Percentiles rank a stretch among this genome's conserved stretches.
phyloP scores from a whole-genome alignment of 1,140 invertebrate genomes.

The Drosophila miranda region DNA sequence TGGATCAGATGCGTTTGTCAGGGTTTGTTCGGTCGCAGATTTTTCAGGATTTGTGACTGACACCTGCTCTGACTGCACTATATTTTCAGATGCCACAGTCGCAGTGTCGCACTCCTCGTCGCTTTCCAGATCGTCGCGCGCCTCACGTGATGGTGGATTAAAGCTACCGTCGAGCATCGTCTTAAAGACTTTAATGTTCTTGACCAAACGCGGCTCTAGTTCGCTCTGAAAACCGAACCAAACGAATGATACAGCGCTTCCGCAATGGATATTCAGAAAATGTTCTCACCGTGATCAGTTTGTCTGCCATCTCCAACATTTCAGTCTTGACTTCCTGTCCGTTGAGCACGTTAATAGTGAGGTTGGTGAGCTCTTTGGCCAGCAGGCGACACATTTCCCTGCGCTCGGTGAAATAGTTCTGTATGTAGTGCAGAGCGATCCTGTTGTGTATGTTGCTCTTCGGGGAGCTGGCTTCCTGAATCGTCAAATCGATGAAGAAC shows the following conservation, averaged over 20 bases:
- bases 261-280: fast-evolving
- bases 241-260: neutral
- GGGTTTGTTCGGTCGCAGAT: neutral
- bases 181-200: slow-evolving; percentile 66
- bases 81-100: slow-evolving; percentile 25
- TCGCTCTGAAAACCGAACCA: slow-evolving; percentile 50
- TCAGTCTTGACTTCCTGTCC: slow-evolving; percentile 56
- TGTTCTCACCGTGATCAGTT: slow-evolving; percentile 56
- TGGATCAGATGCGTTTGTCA: neutral
- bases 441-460: no score
- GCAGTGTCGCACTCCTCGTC: slow-evolving; percentile 56
- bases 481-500: no score
- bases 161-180: slow-evolving; percentile 67
- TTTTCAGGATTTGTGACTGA: slow-evolving; percentile 3
- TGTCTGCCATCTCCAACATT: slow-evolving; percentile 60
- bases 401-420: no score
- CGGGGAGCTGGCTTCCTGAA: no score
- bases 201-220: slow-evolving; percentile 64
- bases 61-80: neutral
- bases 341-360: no score
- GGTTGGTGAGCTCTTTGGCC: no score
- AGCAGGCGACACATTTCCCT: no score
- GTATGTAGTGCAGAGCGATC: no score
- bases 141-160: slow-evolving; percentile 40
- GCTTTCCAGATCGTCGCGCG: slow-evolving; percentile 36